Base-by-base conservation (phyloP, 2,797 vertebrate genomes). In the Cyclura pinguis region DNA sequence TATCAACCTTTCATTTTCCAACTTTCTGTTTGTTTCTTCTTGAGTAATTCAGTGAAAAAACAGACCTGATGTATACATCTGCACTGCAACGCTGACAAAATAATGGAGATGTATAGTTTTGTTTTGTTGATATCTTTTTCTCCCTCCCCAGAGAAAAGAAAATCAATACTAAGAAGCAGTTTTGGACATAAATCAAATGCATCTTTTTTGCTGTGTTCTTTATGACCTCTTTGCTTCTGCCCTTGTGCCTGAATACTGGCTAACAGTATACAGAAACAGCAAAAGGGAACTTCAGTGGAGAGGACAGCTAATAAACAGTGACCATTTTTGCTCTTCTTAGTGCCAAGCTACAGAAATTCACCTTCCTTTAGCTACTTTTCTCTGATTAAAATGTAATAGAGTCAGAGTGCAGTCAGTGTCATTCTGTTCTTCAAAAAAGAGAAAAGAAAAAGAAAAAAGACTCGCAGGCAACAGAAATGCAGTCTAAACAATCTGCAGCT, bases 61-160 rank as follows among this genome's bases (percentile, higher is more conserved):
- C 88, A 50, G 16, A 94, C 94, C 91, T 95, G 94, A 96, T 96
- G 93, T 90, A 87, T 96, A 94, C 94, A 94, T 95, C 92, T 94
- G 94, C 92, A 96, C 91, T 95, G 95, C 94, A 80, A 88, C 90
- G 73, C 93, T 95, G 35, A 69, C 93, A 97, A 96, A 97, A 97
- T 96, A 97, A 97, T 97, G 95, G 96, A 97, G 96, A 97, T 92
- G 74, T 96, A 96, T 92, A 94, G 94, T 95, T 96, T 96, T 96
- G 93, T 95, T 96, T 95, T 94, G 55, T 78, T 89, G 88, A 67
- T 32, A 89, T 84, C 91, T 95, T 96, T 92, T 80, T 91, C 50
- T 35, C 55, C 42, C 91, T 18, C 59, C 84, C 55, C n/a, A 42
- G 52, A 84, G 95, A 8, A 89, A 94, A 96, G 91, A 96, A 97